These are phyloP conservation scores for Aeoliscus strigatus DNA, from an alignment of 2,797 vertebrate genomes.

Conservation along the genomic window DNA sequence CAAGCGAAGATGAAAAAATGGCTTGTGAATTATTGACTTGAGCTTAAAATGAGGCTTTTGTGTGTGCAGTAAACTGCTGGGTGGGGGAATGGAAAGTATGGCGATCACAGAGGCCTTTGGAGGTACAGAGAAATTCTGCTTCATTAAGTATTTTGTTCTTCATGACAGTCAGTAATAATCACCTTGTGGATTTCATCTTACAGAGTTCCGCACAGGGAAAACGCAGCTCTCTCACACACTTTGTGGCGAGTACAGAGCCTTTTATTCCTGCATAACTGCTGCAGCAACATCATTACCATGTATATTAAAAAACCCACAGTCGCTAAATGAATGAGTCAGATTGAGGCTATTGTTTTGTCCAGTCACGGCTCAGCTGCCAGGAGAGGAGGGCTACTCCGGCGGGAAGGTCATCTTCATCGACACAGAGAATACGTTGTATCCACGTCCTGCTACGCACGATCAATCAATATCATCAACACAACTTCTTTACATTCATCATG, in stretches of 20 bases:
- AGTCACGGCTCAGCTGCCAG: slow-evolving; percentile 96
- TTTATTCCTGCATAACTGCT: background rate
- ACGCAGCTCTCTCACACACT: slow-evolving; percentile 96
- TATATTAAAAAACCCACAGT: background rate
- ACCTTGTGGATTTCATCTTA: slow-evolving; percentile 30
- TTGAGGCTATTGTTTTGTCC: slow-evolving; percentile 6
- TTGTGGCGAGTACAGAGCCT: slow-evolving; percentile 80
- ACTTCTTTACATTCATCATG: too few relatives aligned
- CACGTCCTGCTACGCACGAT: slow-evolving; percentile 37
- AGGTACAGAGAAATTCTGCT: slow-evolving; percentile 71
- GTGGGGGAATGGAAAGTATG: slow-evolving; percentile 98
- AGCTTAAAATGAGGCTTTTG: slow-evolving; percentile 1
- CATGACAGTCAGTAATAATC: background rate
- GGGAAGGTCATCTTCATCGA: slow-evolving; percentile 98
- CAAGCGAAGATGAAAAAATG: background rate
- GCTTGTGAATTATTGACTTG: background rate
- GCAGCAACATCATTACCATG: too few relatives aligned
- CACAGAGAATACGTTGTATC: slow-evolving; percentile 99
- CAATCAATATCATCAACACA: background rate
- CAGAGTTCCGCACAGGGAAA: slow-evolving; percentile 98
- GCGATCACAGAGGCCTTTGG: slow-evolving; percentile 98
- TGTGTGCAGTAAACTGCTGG: slow-evolving; percentile 87
- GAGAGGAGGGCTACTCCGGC: slow-evolving; percentile 85
- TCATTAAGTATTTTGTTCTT: background rate
- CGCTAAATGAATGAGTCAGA: background rate